Evolutionary conservation across 2,797 vertebrate genomes (phyloP), one percentile per base, ranked within the genome.

Genomic region (Oryzias sinensis): DNA sequence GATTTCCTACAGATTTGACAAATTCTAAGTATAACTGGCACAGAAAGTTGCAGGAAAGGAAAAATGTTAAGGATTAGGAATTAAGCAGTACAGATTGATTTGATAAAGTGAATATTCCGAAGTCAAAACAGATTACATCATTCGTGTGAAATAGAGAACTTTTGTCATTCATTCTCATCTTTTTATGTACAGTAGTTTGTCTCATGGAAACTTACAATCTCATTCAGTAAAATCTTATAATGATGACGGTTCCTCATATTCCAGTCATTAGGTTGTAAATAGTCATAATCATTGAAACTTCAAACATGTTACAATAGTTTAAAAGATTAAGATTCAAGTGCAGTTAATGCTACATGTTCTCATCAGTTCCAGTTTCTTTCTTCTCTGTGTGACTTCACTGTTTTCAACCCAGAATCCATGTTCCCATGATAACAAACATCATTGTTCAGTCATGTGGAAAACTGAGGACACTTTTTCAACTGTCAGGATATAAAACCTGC

Each of bases 231-330:
- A 37, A 37, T 37, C 52, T 56, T 47, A 18, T 62, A 64, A 18
- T 48, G 55, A 17, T 56, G n/a, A 70, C 27, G 46, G 43, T 50
- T 49, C 46, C 53, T 70, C 17, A 43, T 65, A 55, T 72, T 77
- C 53, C 65, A 76, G 74, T 80, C 75, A 80, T 67, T 85, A 55
- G 69, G 8, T 84, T 91, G 90, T 92, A 91, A 87, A 91, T 91
- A 66, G 63, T 60, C 48, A 41, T 4, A 79, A 48, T 66, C 18
- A 65, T 76, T 77, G 74, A 78, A 82, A 72, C 86, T 69, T 82
- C 17, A 72, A 33, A 59, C 33, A 42, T 69, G 55, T 74, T 58
- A 58, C 43, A 60, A 22, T 62, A 66, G 46, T 67, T 48, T 57
- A 65, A 66, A 70, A 66, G 53, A 72, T 69, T 52, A 62, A 72